Percentiles rank a stretch among this genome's conserved stretches.
Evolutionary conservation across 2,113 vertebrate genomes (phyloP).

Genomic region (Cygnus buccinator): DNA sequence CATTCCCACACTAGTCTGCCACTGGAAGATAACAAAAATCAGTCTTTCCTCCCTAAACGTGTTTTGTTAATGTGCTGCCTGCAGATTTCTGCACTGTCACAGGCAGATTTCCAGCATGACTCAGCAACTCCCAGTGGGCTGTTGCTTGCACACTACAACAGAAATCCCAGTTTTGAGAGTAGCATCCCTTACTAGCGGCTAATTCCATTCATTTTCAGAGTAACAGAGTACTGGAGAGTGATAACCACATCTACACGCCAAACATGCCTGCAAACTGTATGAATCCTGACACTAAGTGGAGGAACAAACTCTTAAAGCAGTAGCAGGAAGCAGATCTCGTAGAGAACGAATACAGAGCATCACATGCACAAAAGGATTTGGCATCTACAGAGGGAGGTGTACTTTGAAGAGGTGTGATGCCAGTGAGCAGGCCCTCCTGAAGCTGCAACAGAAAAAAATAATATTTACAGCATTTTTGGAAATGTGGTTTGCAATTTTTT

Average conservation of each 20-base stretch:
- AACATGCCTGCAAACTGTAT: neutral
- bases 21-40: neutral
- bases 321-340: neutral
- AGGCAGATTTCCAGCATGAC: neutral
- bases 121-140: neutral
- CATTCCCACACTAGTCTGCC: conserved; percentile 21
- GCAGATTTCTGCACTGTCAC: neutral
- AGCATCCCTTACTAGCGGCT: neutral
- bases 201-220: neutral
- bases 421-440: neutral
- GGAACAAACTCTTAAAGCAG: neutral
- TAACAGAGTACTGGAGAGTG: neutral
- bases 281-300: neutral
- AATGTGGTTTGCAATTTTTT: neutral
- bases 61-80: neutral
- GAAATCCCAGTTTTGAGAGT: neutral
- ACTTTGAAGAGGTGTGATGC: neutral
- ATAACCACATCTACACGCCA: neutral
- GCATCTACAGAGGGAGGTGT: neutral
- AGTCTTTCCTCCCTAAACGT: neutral
- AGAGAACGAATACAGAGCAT: neutral
- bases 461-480: neutral
- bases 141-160: rapidly evolving
- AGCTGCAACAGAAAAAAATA: neutral
- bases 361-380: neutral